These are phyloP conservation scores for Gymnocephalus cernua DNA, from an alignment of 2,113 vertebrate species.

Conservation along the genomic window DNA sequence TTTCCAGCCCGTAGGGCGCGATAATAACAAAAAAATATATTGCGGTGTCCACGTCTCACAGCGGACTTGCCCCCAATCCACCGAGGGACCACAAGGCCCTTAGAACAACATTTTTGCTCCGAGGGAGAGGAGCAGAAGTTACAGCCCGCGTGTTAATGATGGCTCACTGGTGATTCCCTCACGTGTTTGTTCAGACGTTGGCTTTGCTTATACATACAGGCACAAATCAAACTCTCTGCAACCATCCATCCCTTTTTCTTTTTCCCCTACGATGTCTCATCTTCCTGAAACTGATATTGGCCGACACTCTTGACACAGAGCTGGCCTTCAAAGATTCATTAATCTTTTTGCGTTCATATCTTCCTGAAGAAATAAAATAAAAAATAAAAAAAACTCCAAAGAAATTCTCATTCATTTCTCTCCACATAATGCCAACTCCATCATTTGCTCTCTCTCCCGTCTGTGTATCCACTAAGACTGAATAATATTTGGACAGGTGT, in stretches of 20 bases:
- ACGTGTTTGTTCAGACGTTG: conserved; percentile 63
- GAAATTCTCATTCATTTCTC: conserved; percentile 55
- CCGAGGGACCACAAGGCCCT: conserved; percentile 66
- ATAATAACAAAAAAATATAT: conserved; percentile 79
- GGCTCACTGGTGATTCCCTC: conserved; percentile 68
- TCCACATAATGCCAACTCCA: conserved; percentile 48
- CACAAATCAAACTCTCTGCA: conserved; percentile 68
- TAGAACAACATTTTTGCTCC: conserved; percentile 65
- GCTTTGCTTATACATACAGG: conserved; percentile 56
- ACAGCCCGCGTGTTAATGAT: conserved; percentile 69
- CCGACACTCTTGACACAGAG: neutral
- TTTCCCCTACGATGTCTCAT: conserved; percentile 20
- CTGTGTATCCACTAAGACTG: conserved; percentile 70
- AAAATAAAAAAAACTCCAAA: too few relatives aligned
- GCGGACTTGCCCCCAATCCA: conserved; percentile 33
- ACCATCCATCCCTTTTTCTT: neutral
- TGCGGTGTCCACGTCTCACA: conserved; percentile 56
- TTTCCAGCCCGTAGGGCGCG: conserved; percentile 70
- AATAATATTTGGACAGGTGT: conserved; percentile 88
- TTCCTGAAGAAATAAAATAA: conserved; percentile 31
- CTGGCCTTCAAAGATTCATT: too few relatives aligned
- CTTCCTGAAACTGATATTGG: conserved; percentile 16
- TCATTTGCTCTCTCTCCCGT: conserved; percentile 46
- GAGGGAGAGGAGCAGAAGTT: conserved; percentile 63
- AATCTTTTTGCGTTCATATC: conserved; percentile 18